Evolutionary conservation across 2,888 invertebrate species (phyloP).

Genomic region (Scaptodrosophila latifasciaeformis): DNA sequence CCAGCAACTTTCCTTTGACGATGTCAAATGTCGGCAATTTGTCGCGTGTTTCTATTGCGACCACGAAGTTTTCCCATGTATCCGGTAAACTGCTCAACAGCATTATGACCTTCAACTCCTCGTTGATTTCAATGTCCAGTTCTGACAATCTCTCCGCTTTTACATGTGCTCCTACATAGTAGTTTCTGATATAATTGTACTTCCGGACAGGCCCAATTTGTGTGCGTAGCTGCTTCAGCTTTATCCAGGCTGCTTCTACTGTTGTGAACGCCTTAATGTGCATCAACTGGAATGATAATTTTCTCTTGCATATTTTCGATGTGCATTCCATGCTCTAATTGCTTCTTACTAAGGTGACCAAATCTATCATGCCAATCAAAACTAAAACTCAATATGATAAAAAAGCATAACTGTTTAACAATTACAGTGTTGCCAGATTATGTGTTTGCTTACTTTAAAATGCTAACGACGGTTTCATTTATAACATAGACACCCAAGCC

Average conservation of each 20-base stretch:
- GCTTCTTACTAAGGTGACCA: no score
- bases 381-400: no score
- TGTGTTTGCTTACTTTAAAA: no score
- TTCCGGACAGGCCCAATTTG: neutral
- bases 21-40: neutral
- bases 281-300: conserved; percentile 4
- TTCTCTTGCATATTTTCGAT: no score
- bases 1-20: neutral
- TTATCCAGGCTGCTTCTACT: neutral
- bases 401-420: no score
- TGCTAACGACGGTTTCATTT: no score
- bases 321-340: no score
- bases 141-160: neutral
- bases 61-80: neutral
- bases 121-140: neutral
- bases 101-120: conserved; percentile 3
- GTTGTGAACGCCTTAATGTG: neutral
- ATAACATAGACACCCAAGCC: no score
- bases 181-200: neutral
- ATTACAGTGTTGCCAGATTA: no score
- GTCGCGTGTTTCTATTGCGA: neutral
- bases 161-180: neutral
- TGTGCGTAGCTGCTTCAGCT: neutral
- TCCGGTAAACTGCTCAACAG: neutral
- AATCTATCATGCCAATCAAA: no score